Evolutionary conservation across 2,888 invertebrate genomes (phyloP).

Genomic region (Hermaeophaga mercurialis): DNA sequence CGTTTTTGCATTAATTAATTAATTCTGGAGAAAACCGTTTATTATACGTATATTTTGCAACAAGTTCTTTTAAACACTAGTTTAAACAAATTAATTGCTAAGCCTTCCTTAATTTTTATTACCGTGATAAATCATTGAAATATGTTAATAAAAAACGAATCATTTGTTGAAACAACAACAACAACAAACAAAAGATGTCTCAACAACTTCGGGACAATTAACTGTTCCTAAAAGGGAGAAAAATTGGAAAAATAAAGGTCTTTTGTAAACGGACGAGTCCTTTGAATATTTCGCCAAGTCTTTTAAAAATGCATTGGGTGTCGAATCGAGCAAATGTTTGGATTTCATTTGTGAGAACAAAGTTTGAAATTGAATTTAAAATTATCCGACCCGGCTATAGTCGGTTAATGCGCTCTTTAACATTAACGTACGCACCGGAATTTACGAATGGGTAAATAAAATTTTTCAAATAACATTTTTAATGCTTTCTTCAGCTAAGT

Average conservation of each 20-base stretch:
- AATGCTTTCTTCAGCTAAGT: too few relatives aligned
- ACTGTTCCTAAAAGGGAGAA: background rate
- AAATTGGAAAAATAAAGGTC: background rate
- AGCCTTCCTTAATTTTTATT: too few relatives aligned
- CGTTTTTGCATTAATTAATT: conserved; percentile 8
- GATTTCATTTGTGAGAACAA: conserved; percentile 41
- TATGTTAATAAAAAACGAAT: too few relatives aligned
- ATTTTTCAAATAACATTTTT: too few relatives aligned
- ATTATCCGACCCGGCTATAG: conserved; percentile 33
- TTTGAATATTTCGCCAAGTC: background rate
- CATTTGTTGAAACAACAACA: background rate
- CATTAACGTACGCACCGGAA: too few relatives aligned
- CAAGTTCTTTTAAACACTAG: too few relatives aligned
- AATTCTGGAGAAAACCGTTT: too few relatives aligned
- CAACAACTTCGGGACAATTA: background rate
- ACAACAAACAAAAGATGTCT: background rate
- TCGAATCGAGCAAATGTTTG: conserved; percentile 42
- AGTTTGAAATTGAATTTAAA: conserved; percentile 43
- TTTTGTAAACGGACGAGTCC: background rate
- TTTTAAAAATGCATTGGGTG: conserved; percentile 39
- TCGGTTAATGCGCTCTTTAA: conserved; percentile 28
- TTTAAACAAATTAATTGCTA: too few relatives aligned
- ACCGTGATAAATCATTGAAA: too few relatives aligned
- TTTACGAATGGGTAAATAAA: too few relatives aligned
- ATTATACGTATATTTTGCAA: too few relatives aligned